Evolutionary conservation across 2,113 vertebrate genomes (phyloP).

Genomic region (Camelus bactrianus): DNA sequence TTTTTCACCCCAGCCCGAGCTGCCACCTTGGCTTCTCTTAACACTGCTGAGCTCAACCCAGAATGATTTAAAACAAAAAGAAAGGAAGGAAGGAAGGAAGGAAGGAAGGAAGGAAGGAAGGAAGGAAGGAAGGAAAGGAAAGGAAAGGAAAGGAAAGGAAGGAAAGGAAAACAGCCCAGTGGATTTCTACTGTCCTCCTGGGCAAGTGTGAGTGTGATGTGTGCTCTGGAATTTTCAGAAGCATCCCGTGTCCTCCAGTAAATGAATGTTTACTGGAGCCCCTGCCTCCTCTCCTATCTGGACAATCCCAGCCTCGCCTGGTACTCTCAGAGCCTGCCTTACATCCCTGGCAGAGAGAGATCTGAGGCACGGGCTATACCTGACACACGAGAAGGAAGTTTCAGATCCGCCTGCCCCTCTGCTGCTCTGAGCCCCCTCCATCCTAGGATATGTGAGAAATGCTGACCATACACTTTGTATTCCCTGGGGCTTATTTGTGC

Average conservation of each 20-base stretch:
- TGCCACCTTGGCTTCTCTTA: background rate
- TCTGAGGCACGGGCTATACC: background rate
- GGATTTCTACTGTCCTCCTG: background rate
- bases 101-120: no score
- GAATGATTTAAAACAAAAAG: background rate
- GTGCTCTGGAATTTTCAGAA: background rate
- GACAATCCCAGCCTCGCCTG: background rate
- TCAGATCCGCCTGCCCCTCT: background rate
- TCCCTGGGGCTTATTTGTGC: slow-evolving; percentile 9
- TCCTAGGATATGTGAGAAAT: rapidly evolving
- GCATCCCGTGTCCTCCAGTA: rapidly evolving
- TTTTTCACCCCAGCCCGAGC: background rate
- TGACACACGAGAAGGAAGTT: background rate
- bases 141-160: no score
- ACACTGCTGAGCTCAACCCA: background rate
- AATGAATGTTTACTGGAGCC: background rate
- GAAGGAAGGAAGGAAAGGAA: background rate
- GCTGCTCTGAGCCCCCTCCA: rapidly evolving
- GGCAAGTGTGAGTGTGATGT: background rate
- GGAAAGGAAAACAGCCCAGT: background rate
- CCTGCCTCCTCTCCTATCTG: background rate
- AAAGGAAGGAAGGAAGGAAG: no score
- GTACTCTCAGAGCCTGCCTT: background rate
- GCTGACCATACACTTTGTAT: background rate
- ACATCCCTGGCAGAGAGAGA: background rate